Evolutionary conservation across 2,888 invertebrate species (phyloP).

Genomic region (Automeris io): DNA sequence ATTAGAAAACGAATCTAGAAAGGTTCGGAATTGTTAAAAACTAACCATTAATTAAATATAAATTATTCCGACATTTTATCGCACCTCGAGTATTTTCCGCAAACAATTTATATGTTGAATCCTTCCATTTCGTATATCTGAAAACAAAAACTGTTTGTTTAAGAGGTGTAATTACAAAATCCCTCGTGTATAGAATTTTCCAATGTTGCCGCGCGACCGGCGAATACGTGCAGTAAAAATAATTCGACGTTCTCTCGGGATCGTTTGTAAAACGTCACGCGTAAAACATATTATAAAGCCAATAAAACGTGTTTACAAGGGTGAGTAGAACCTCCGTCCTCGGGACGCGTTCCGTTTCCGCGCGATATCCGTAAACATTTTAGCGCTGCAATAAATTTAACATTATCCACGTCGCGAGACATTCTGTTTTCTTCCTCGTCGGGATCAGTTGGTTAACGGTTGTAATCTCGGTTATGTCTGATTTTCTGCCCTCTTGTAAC

Average conservation of each 20-base stretch:
- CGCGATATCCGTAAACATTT: conserved; percentile 75
- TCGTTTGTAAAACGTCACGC: conserved; percentile 78
- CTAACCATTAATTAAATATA: conserved; percentile 19
- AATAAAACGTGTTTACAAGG: conserved; percentile 78
- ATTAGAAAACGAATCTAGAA: conserved; percentile 53
- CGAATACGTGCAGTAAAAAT: conserved; percentile 74
- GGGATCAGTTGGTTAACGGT: conserved; percentile 74
- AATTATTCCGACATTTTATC: not conserved
- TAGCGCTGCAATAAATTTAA: conserved; percentile 75
- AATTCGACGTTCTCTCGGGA: conserved; percentile 72
- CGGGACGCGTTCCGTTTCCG: conserved; percentile 47
- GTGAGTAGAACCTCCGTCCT: conserved; percentile 66
- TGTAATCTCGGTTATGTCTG: conserved; percentile 68
- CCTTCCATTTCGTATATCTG: conserved; percentile 38
- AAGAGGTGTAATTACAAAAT: conserved; percentile 69
- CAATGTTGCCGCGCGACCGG: conserved; percentile 57
- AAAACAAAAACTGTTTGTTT: conserved; percentile 56
- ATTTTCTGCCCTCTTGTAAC: conserved; percentile 55
- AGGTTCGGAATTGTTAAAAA: conserved; percentile 27
- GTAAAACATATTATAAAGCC: conserved; percentile 78
- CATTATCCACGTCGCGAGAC: conserved; percentile 73
- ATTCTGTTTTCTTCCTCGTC: conserved; percentile 70
- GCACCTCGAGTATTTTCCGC: not conserved
- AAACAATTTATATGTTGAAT: conserved; percentile 12
- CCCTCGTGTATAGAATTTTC: conserved; percentile 62